phyloP scores from a whole-genome alignment of 2,888 invertebrate genomes.

The Nemotelus pantherinus region DNA sequence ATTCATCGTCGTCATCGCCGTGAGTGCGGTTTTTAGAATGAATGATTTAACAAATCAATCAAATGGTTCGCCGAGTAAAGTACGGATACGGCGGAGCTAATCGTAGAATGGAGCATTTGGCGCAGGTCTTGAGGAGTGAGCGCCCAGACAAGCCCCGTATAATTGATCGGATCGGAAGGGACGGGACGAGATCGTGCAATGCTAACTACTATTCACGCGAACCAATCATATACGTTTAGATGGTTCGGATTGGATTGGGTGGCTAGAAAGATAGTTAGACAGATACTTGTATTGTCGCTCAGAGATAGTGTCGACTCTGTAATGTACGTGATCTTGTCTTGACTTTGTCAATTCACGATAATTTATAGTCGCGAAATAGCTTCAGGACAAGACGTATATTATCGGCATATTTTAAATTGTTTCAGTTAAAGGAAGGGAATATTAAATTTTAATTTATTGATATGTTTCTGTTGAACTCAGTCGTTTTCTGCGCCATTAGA shows the following conservation, averaged over 20 bases:
- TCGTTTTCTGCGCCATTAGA: background rate
- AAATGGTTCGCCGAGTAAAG: slow-evolving; percentile 4
- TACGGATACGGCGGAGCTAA: background rate
- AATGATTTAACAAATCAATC: slow-evolving; percentile 43
- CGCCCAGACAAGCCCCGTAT: background rate
- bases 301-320: slow-evolving; percentile 3
- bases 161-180: slow-evolving; percentile 31
- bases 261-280: background rate
- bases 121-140: background rate
- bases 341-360: slow-evolving; percentile 22
- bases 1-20: slow-evolving; percentile 38
- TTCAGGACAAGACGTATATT: slow-evolving; percentile 28
- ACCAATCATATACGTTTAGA: slow-evolving; percentile 17
- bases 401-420: slow-evolving; percentile 39
- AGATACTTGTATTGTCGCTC: background rate
- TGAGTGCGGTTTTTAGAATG: slow-evolving; percentile 26
- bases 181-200: background rate
- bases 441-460: slow-evolving; percentile 38
- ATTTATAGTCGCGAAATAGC: slow-evolving; percentile 31
- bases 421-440: slow-evolving; percentile 9
- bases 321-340: slow-evolving; percentile 42
- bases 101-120: background rate
- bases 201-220: background rate
- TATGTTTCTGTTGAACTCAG: slow-evolving; percentile 1
- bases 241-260: slow-evolving; percentile 6